Evolutionary conservation across 2,888 invertebrate species (phyloP), one percentile per base, ranked within the genome.

Genomic region (Phalera bucephala): DNA sequence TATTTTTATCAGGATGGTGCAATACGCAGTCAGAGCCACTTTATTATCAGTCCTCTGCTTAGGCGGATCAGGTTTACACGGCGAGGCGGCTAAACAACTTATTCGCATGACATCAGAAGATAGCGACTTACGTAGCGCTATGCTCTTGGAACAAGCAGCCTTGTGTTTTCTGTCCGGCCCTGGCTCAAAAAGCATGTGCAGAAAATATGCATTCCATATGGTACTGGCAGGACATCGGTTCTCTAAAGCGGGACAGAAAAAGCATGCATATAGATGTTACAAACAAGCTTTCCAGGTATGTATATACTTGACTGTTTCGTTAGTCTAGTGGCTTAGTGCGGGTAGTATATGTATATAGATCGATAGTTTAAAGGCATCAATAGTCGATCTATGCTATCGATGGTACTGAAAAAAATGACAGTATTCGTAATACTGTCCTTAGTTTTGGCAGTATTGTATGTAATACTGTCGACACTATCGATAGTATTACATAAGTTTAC

Each of bases 101-200:
- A 97, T 98, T 58, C 93, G 97, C 43, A 96, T 99, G 96, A 98
- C 98, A 6, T 96, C 96, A 56, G 98, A 99, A 85, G 99, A 99
- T 76, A 97, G 97, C n/a, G 99, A 99, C 84, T 88, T 99, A 36
- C 92, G 97, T 36, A 97, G 97, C 52, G 99, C 98, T 4, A 90
- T 99, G 68, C 85, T 99, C 35, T 88, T 99, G 31, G 99, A 99
- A 78, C 98, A 99, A 53, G 98, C 99, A 0, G 95, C 99, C 0
- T 95, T 97, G 67, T 97, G 97, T 73, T 99, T 97, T 73, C 88
- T 98, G 21, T 89, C 80, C 2, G 84, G 84, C 0, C 82, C 85
- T 0, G 89, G 92, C 9, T 89, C 92, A 51, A 93, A 93, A 15
- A 91, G 91, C 34, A 95, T 97, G 95, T 92, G 95, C 53, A 91